Conservation (phyloP, 2,113 vertebrate species). For the Himantopus leucocephalus region DNA sequence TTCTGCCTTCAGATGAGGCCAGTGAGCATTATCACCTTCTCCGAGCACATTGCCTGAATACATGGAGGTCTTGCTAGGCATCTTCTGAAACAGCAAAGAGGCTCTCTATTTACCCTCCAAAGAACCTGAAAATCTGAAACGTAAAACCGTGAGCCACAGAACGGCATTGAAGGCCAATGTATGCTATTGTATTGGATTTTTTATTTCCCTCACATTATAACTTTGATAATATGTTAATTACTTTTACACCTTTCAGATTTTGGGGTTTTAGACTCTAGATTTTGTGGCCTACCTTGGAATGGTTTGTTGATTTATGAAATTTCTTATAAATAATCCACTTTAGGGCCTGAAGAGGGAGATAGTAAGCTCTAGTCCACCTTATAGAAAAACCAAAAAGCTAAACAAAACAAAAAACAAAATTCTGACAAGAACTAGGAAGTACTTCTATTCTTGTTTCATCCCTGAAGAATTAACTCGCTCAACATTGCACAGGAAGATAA, state of each 20-base stretch:
- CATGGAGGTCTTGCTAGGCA: neutral
- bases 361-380: neutral
- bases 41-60: neutral
- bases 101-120: neutral
- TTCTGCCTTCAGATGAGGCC: neutral
- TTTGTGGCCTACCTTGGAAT: neutral
- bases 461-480: neutral
- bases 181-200: neutral
- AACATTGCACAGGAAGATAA: neutral
- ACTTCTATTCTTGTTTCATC: neutral
- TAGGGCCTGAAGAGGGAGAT: neutral
- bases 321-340: neutral
- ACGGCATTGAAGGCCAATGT: neutral
- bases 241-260: neutral
- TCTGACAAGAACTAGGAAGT: neutral
- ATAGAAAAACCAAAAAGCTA: neutral
- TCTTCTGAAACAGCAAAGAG: neutral
- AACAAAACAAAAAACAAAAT: neutral
- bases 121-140: neutral
- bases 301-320: neutral
- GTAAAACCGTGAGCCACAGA: neutral
- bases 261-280: neutral
- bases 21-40: neutral
- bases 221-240: neutral
- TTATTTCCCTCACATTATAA: neutral